Conservation (phyloP, 2,888 invertebrate species). For the Alloplasta piceator region DNA sequence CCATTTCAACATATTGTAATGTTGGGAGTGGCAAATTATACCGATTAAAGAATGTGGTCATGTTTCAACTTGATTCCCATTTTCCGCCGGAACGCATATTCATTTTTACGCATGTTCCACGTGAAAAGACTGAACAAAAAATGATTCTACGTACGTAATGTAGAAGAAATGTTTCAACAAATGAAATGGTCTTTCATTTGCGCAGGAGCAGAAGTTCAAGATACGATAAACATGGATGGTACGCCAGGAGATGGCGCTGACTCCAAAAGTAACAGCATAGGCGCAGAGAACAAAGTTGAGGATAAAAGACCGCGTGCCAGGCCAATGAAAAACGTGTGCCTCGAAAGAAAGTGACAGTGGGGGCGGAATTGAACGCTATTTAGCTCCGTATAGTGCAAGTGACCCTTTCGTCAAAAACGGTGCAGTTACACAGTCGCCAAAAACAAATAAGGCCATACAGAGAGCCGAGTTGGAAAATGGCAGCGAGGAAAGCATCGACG, state of each 20-base stretch:
- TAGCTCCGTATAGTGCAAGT: not conserved
- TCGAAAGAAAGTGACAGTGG: not conserved
- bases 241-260: not conserved
- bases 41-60: too few relatives aligned
- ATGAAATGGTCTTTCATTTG: too few relatives aligned
- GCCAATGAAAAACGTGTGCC: not conserved
- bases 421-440: not conserved
- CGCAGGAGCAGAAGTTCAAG: too few relatives aligned
- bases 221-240: not conserved
- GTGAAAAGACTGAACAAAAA: too few relatives aligned
- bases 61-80: too few relatives aligned
- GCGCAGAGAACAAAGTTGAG: not conserved
- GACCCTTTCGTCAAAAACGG: not conserved
- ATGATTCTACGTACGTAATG: too few relatives aligned
- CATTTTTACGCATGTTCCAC: too few relatives aligned
- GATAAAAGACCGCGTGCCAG: not conserved
- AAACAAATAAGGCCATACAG: not conserved
- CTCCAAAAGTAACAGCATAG: not conserved
- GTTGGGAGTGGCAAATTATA: too few relatives aligned
- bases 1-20: too few relatives aligned
- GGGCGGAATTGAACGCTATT: not conserved
- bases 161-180: too few relatives aligned
- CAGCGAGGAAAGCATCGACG: not conserved
- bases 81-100: too few relatives aligned
- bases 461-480: not conserved